phyloP scores from a whole-genome alignment of 1,140 invertebrate genomes.

The Zophobas morio region DNA sequence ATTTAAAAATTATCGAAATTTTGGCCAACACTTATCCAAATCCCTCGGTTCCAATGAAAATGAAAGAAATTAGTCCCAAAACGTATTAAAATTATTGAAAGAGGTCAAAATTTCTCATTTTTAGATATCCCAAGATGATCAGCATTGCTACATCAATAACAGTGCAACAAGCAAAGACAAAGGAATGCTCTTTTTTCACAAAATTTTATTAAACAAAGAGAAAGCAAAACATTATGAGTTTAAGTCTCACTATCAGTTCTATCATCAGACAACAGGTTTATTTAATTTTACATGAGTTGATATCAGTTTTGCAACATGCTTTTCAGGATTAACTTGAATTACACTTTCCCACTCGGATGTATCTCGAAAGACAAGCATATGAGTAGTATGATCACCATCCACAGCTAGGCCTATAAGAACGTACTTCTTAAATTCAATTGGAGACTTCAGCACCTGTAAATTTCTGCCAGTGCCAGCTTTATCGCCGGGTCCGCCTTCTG shows the following conservation, averaged over 20 bases:
- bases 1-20: too few relatives aligned
- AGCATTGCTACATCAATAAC: constrained; percentile 20
- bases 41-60: too few relatives aligned
- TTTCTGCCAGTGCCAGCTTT: constrained; percentile 17
- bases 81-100: too few relatives aligned
- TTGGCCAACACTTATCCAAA: too few relatives aligned
- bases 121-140: neutral
- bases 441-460: constrained; percentile 3
- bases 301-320: constrained; percentile 16
- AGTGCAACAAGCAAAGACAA: constrained; percentile 11
- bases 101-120: too few relatives aligned
- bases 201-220: constrained; percentile 32
- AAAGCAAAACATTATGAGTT: constrained; percentile 11
- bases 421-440: neutral
- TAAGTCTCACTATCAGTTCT: constrained; percentile 12
- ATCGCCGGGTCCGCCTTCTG: neutral
- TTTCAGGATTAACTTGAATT: constrained; percentile 27
- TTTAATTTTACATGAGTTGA: constrained; percentile 9
- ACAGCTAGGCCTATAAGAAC: constrained; percentile 5
- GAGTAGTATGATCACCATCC: neutral
- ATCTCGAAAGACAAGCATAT: constrained; percentile 18
- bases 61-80: too few relatives aligned
- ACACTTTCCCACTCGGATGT: constrained; percentile 16
- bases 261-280: neutral
- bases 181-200: constrained; percentile 14